Percentiles rank a stretch among this genome's conserved stretches.
Conservation (phyloP, 2,888 invertebrate genomes). For the Drosophila tripunctata region DNA sequence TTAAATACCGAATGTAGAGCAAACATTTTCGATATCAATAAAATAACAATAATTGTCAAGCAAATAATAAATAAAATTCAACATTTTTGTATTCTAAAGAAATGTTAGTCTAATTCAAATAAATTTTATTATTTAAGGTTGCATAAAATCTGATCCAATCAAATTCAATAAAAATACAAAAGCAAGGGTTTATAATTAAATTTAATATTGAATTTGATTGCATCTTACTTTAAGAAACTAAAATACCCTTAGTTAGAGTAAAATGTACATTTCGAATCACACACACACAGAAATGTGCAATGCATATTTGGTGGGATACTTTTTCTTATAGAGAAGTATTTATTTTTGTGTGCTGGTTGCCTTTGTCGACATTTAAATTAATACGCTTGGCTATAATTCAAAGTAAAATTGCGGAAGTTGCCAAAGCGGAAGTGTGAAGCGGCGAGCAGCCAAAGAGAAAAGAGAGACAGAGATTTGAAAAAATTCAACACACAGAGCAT, state of each 20-base stretch:
- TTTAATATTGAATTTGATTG: too few relatives aligned
- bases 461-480: conserved; percentile 44
- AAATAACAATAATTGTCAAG: too few relatives aligned
- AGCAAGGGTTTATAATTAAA: too few relatives aligned
- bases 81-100: too few relatives aligned
- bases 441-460: conserved; percentile 52
- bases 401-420: conserved; percentile 79
- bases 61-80: too few relatives aligned
- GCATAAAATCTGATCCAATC: too few relatives aligned
- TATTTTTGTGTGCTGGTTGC: conserved; percentile 64
- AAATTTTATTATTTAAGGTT: too few relatives aligned
- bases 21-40: too few relatives aligned
- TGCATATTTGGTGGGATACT: conserved; percentile 33
- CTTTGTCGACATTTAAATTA: conserved; percentile 78
- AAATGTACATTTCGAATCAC: conserved; percentile 24
- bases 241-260: conserved; percentile 1
- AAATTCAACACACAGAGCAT: conserved; percentile 12
- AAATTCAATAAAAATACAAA: too few relatives aligned
- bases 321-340: conserved; percentile 49
- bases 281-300: conserved; percentile 3
- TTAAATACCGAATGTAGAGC: too few relatives aligned
- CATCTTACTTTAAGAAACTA: not conserved
- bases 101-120: too few relatives aligned
- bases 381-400: conserved; percentile 79
- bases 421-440: conserved; percentile 79